These are phyloP conservation scores for Anthoscopus minutus DNA, from an alignment of 2,113 vertebrate species.

Conservation along the genomic window DNA sequence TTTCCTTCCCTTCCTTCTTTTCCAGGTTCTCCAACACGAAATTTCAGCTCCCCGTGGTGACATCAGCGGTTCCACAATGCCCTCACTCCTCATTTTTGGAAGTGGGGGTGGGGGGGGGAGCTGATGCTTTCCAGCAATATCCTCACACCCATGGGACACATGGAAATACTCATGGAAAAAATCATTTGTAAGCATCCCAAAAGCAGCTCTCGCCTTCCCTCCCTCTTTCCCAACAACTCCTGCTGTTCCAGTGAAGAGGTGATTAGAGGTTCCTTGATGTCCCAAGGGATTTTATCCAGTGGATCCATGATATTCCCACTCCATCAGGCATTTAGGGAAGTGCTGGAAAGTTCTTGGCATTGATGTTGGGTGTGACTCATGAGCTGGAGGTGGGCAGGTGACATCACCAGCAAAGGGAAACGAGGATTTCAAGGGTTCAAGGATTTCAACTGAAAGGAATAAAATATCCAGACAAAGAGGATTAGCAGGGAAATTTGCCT, in stretches of 20 bases:
- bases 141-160: not conserved
- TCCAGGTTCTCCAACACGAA: not conserved
- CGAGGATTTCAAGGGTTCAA: not conserved
- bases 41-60: not conserved
- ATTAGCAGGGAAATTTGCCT: constrained; percentile 31
- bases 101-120: too few relatives aligned
- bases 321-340: constrained; percentile 5
- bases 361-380: not conserved
- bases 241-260: not conserved
- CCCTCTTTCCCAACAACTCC: not conserved
- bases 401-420: constrained; percentile 36
- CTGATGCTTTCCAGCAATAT: not conserved
- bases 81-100: not conserved
- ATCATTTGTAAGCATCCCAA: not conserved
- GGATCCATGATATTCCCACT: not conserved
- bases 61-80: not conserved
- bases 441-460: constrained; percentile 18
- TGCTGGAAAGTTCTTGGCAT: not conserved
- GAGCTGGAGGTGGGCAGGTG: constrained; percentile 10
- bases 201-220: not conserved
- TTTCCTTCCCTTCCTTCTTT: not conserved
- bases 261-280: not conserved
- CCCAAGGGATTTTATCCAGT: not conserved
- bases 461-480: constrained; percentile 49
- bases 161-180: not conserved